Base-by-base conservation (phyloP, 2,888 invertebrate species). In the Pherbina coryleti region DNA sequence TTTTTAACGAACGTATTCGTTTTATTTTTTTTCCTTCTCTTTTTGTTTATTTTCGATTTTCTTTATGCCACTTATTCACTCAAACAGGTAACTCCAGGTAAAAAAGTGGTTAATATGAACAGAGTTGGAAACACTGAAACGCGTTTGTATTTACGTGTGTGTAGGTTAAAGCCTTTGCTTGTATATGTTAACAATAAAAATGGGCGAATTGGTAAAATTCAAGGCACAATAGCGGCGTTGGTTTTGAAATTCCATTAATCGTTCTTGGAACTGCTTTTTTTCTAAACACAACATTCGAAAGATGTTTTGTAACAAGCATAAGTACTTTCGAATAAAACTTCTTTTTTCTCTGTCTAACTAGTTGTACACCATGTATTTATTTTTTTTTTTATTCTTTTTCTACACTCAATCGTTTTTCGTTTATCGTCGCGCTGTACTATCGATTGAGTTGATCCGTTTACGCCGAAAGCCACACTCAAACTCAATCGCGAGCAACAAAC, bases 81-180 rank as follows among this genome's bases (percentile, higher is more conserved):
- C 79, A 87, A 87, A 86, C 86, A 86, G 87, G 87, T 87, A 87
- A 86, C 80, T 84, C 86, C 86, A 87, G 86, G 86, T 87, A 86
- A 31, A 82, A 83, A 87, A 87, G 86, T 86, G 84, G 87, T 85
- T 85, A 83, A 80, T 81, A 83, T 79, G 62, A 79, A 81, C 78
- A 78, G 55, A 76, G 76, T 78, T 80, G 78, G 72, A 78, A 80
- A 55, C 69, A 77, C 70, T 69, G 14, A 74, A 44, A 49, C 67
- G 57, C 74, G 64, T 60, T 55, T 25, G 49, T 74, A 31, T 70
- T 67, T 71, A 28, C 57, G 55, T 75, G 69, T 81, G 67, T 78
- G 55, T 77, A 55, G 71, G 78, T 74, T 78, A 78, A 77, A 78
- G 64, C 75, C 28, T 76, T 57, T 80, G 79, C 78, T 82, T 76